Percentiles rank a stretch among this genome's conserved stretches.
These are phyloP conservation scores for Delphinapterus leucas DNA, from an alignment of 2,113 vertebrate genomes.

Conservation along the genomic window DNA sequence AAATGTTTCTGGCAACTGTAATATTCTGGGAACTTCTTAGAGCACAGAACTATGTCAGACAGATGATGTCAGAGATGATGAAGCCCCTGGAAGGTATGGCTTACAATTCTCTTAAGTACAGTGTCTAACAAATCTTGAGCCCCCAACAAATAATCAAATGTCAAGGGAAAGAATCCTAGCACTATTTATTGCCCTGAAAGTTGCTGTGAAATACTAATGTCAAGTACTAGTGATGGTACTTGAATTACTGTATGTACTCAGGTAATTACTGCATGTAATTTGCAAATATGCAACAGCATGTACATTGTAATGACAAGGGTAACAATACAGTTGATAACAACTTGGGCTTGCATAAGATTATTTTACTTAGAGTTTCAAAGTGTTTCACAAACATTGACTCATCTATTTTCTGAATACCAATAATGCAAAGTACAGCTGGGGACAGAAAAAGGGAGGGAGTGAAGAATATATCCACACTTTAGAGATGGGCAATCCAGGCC, in stretches of 20 bases:
- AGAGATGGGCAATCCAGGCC: not conserved
- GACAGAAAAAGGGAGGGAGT: not conserved
- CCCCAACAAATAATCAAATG: constrained; percentile 53
- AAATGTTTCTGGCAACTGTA: not conserved
- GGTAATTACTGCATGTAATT: constrained; percentile 65
- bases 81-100: not conserved
- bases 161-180: constrained; percentile 30
- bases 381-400: constrained; percentile 57
- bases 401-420: constrained; percentile 55
- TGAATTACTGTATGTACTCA: constrained; percentile 63
- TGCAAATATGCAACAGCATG: constrained; percentile 51
- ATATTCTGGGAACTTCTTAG: not conserved
- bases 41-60: not conserved
- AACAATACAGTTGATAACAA: constrained; percentile 60
- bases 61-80: constrained; percentile 16
- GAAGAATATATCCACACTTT: constrained; percentile 4
- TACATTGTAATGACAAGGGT: constrained; percentile 28
- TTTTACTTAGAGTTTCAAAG: constrained; percentile 54
- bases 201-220: constrained; percentile 58
- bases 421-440: not conserved
- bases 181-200: constrained; percentile 45
- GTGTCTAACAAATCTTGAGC: constrained; percentile 30
- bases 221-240: constrained; percentile 62
- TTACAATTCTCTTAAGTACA: constrained; percentile 62
- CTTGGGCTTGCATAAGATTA: constrained; percentile 30